Conservation (phyloP, 2,797 vertebrate species). For the Melopsittacus undulatus region DNA sequence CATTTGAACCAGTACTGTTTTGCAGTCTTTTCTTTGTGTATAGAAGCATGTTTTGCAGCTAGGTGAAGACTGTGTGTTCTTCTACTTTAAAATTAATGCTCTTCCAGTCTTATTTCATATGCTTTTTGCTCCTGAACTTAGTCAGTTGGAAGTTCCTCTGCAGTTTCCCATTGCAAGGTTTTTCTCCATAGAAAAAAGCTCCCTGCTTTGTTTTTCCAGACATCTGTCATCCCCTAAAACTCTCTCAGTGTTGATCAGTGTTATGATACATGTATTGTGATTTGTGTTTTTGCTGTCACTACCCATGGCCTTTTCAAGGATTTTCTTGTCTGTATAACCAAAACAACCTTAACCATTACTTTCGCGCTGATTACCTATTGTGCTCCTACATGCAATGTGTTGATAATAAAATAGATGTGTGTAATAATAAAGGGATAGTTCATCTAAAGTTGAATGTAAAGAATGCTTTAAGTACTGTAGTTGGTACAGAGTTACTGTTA, state of each 20-base stretch:
- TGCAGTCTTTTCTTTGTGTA: background rate
- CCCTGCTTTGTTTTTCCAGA: background rate
- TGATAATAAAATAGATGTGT: background rate
- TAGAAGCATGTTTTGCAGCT: background rate
- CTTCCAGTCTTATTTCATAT: background rate
- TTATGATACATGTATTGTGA: background rate
- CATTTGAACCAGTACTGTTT: background rate
- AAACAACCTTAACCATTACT: background rate
- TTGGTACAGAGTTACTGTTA: background rate
- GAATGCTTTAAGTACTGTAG: background rate
- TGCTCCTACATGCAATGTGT: background rate
- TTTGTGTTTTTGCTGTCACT: background rate
- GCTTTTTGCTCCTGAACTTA: background rate
- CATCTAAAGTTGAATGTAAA: background rate
- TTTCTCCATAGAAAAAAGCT: background rate
- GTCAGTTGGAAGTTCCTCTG: background rate
- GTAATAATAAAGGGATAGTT: background rate
- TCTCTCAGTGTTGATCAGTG: background rate
- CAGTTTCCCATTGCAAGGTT: background rate
- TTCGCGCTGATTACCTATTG: background rate
- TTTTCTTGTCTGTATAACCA: background rate
- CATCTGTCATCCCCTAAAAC: background rate
- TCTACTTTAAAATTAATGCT: background rate
- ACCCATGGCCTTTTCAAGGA: background rate
- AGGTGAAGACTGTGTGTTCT: background rate